Evolutionary conservation across 2,113 vertebrate genomes (phyloP).

Genomic region (Hippoglossus stenolepis): DNA sequence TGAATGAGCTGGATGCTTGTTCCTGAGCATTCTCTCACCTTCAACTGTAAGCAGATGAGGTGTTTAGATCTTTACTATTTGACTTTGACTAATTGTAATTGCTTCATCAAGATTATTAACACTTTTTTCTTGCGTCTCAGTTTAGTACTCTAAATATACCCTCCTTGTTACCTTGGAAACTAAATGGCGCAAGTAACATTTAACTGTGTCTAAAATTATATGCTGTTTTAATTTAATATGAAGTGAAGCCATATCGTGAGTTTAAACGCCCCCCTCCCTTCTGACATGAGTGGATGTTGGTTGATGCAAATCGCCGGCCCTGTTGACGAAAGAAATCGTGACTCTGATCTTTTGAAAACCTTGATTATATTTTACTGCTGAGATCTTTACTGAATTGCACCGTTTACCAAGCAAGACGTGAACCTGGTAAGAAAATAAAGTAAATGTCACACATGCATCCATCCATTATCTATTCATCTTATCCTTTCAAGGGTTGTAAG

Average conservation of each 20-base stretch:
- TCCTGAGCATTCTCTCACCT: slow-evolving; percentile 68
- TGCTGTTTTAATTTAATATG: slow-evolving; percentile 67
- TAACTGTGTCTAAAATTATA: slow-evolving; percentile 79
- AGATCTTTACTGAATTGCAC: slow-evolving; percentile 14
- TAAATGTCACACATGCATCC: too few species aligned
- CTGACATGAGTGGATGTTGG: slow-evolving; percentile 54
- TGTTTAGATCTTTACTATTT: slow-evolving; percentile 77
- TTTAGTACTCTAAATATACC: slow-evolving; percentile 81
- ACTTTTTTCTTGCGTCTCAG: slow-evolving; percentile 67
- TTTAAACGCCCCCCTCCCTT: slow-evolving; percentile 45
- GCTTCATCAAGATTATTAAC: slow-evolving; percentile 70
- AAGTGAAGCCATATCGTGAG: slow-evolving; percentile 51
- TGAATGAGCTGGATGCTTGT: slow-evolving; percentile 68
- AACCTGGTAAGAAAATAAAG: background rate
- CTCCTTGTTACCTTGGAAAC: slow-evolving; percentile 84
- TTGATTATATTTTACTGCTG: slow-evolving; percentile 11
- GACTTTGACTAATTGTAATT: slow-evolving; percentile 75
- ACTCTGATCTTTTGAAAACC: slow-evolving; percentile 15
- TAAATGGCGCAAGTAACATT: slow-evolving; percentile 79
- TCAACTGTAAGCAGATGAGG: slow-evolving; percentile 60
- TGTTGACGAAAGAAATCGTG: background rate
- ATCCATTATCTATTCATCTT: too few species aligned
- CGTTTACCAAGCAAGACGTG: background rate
- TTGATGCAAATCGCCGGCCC: slow-evolving; percentile 38
- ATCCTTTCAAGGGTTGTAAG: too few species aligned